These are phyloP conservation scores for Drosophila nigritarsus DNA, from an alignment of 2,888 invertebrate species.

Conservation along the genomic window DNA sequence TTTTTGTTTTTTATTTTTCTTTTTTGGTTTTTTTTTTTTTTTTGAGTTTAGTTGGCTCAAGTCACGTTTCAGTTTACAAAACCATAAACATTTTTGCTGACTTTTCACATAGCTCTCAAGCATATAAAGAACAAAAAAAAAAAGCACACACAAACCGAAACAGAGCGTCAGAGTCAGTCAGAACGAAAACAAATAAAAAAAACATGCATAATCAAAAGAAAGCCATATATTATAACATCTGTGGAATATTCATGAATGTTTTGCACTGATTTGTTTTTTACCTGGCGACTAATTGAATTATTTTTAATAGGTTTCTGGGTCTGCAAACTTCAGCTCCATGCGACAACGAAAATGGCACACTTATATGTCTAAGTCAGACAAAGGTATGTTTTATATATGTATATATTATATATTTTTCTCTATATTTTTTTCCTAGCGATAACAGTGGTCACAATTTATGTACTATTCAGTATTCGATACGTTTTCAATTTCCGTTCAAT, in stretches of 20 bases:
- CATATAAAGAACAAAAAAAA: slow-evolving; percentile 8
- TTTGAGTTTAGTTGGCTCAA: slow-evolving; percentile 16
- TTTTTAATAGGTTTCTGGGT: slow-evolving; percentile 18
- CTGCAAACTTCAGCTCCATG: slow-evolving; percentile 7
- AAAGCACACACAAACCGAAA: neutral
- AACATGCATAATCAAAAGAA: slow-evolving; percentile 48
- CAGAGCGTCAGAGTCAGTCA: slow-evolving; percentile 30
- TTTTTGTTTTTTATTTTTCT: neutral
- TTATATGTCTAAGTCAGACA: slow-evolving; percentile 31
- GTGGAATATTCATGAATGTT: slow-evolving; percentile 8
- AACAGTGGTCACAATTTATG: slow-evolving; percentile 55
- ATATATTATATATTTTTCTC: neutral
- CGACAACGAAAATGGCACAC: slow-evolving; percentile 28
- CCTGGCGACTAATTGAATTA: slow-evolving; percentile 38
- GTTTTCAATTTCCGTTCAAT: slow-evolving; percentile 36
- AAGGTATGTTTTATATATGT: neutral
- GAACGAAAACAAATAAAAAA: slow-evolving; percentile 26
- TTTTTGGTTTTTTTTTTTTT: neutral
- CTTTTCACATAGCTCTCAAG: slow-evolving; percentile 44
- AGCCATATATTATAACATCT: slow-evolving; percentile 3
- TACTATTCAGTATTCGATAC: slow-evolving; percentile 23
- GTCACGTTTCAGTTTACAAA: slow-evolving; percentile 69
- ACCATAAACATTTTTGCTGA: slow-evolving; percentile 70
- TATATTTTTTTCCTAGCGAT: slow-evolving; percentile 39
- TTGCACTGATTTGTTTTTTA: slow-evolving; percentile 24